A percentile compares a stretch with the other conserved stretches of the same genome.
phyloP scores from a whole-genome alignment of 2,888 invertebrate species.

The Lordiphosa fenestrarum region DNA sequence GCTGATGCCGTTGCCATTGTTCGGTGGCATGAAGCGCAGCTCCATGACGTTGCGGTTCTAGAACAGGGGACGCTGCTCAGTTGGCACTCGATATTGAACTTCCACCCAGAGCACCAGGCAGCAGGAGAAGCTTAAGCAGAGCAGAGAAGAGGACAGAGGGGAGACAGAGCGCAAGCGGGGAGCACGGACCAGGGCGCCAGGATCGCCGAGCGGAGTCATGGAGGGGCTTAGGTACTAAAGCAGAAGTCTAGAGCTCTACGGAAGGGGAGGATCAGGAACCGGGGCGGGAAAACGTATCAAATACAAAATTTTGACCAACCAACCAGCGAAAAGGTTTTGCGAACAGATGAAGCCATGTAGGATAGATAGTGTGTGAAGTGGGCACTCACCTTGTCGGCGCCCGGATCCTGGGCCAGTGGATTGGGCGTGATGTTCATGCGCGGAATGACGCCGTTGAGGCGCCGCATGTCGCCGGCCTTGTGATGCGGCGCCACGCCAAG shows the following conservation, averaged over 20 bases:
- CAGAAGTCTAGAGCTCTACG: constrained; percentile 7
- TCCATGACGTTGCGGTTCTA: constrained; percentile 80
- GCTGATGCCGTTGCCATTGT: constrained; percentile 22
- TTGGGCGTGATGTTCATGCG: constrained; percentile 80
- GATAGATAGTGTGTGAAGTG: constrained; percentile 4
- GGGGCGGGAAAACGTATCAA: constrained; percentile 31
- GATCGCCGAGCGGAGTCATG: not conserved
- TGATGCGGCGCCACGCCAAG: constrained; percentile 73
- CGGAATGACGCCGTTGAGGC: constrained; percentile 78
- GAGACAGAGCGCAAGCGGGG: constrained; percentile 8
- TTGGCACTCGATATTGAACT: constrained; percentile 32
- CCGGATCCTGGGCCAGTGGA: constrained; percentile 78
- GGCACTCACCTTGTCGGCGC: constrained; percentile 74
- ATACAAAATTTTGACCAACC: constrained; percentile 68
- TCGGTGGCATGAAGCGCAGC: constrained; percentile 78
- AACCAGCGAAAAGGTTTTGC: constrained; percentile 66
- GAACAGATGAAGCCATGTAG: constrained; percentile 18
- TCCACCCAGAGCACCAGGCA: constrained; percentile 14
- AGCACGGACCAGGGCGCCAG: not conserved
- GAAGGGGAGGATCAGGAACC: constrained; percentile 4
- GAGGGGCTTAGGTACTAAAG: not conserved
- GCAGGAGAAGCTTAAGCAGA: constrained; percentile 6
- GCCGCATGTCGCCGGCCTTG: constrained; percentile 70
- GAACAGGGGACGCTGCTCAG: constrained; percentile 78
- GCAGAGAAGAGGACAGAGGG: constrained; percentile 1